Conservation (phyloP, 2,888 invertebrate genomes). For the Seira ritae region DNA sequence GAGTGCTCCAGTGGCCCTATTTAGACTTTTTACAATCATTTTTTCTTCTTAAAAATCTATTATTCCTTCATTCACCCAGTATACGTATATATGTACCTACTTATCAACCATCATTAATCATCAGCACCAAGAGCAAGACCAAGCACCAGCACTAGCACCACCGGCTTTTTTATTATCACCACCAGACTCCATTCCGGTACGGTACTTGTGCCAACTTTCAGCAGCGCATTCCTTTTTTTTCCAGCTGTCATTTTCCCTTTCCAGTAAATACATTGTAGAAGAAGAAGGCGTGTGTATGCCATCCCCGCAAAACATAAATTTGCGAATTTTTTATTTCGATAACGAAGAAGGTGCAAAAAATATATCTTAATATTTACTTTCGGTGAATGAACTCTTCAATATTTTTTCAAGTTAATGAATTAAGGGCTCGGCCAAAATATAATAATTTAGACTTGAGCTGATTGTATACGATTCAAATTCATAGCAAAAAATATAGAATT, state of each 20-base stretch:
- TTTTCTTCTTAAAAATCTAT: too few species aligned
- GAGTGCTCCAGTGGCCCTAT: slow-evolving; percentile 63
- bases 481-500: too few species aligned
- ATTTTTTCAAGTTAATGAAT: too few species aligned
- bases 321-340: slow-evolving; percentile 6
- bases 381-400: slow-evolving; percentile 14
- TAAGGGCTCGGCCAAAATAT: too few species aligned
- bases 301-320: background rate
- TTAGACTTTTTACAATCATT: slow-evolving; percentile 36
- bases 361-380: background rate
- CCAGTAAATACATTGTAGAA: too few species aligned
- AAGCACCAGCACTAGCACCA: too few species aligned
- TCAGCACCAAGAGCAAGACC: too few species aligned
- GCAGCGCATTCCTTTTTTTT: slow-evolving; percentile 27
- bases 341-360: slow-evolving; percentile 1
- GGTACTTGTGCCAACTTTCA: slow-evolving; percentile 10
- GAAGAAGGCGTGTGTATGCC: background rate
- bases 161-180: slow-evolving; percentile 55
- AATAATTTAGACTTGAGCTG: too few species aligned
- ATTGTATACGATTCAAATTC: too few species aligned
- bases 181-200: background rate
- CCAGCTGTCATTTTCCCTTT: slow-evolving; percentile 54
- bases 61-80: too few species aligned
- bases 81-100: too few species aligned
- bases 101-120: slow-evolving; percentile 58